Base-by-base conservation (phyloP, 2,797 vertebrate species). In the Ambastaia sidthimunki region DNA sequence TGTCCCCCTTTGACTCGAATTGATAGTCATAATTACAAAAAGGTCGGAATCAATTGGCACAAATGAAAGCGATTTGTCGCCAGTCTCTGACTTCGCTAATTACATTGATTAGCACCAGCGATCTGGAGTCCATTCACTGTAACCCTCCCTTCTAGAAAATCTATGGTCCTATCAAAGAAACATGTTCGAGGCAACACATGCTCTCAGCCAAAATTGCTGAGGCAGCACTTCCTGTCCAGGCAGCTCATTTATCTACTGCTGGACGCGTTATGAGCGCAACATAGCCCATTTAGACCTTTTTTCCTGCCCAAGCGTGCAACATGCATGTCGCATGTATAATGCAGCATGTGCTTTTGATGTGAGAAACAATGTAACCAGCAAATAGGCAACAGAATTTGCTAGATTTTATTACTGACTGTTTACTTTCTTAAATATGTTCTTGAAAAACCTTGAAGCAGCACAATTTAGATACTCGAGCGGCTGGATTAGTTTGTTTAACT, bases 11-110 rank as follows among this genome's bases (percentile, higher is more conserved):
- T 85, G 84, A 86, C 86, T 89, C 85, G 81, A 88, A 89, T 87
- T 90, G 87, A 91, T 91, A 87, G 82, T 93, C 87, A 92, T 93
- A 91, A 92, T 93, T 90, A 91, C 84, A 88, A 83, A 81, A 85
- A 87, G 85, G 37, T 69, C 82, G 78, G 71, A 91, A 92, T 93
- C 90, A 91, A 89, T 94, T 90, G 89, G 72, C 18, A 52, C 84
- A 86, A 92, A 87, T 89, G 76, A 86, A 88, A 87, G 84, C 86
- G 86, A 91, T 92, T 91, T 89, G 88, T 90, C 87, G 77, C 84
- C 86, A 85, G 37, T 48, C 87, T 80, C 84, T 81, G 86, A 83
- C 85, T 85, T 82, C 21, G 34, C 85, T 93, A 91, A 92, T 89
- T 92, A 85, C 84, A 85, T 87, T 88, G 89, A 89, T 90, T 87